phyloP scores from a whole-genome alignment of 2,888 invertebrate species.

The Xestoiulus laeticollis region DNA sequence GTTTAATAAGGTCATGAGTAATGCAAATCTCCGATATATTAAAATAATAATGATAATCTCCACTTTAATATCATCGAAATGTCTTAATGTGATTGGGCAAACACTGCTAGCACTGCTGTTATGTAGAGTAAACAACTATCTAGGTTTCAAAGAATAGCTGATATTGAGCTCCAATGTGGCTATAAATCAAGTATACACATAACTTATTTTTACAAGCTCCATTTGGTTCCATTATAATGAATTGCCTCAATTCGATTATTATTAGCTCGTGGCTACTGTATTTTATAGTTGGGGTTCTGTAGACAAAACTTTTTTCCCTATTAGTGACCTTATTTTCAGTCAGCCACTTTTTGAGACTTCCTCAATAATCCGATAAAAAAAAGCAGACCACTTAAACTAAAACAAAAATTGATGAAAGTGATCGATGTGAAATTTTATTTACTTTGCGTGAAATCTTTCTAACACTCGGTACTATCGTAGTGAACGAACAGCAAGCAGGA shows the following conservation, averaged over 20 bases:
- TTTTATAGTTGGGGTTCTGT: too few relatives aligned
- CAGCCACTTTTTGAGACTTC: neutral
- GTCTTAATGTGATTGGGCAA: too few relatives aligned
- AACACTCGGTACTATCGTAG: neutral
- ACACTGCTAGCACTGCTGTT: neutral
- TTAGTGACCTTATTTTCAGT: neutral
- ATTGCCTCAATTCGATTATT: too few relatives aligned
- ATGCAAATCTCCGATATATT: too few relatives aligned
- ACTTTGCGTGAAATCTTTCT: neutral
- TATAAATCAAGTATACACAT: too few relatives aligned
- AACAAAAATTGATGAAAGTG: neutral
- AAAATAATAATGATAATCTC: too few relatives aligned
- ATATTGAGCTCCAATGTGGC: too few relatives aligned
- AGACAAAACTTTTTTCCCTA: neutral
- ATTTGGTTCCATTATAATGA: neutral
- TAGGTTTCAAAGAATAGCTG: too few relatives aligned
- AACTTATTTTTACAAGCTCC: too few relatives aligned
- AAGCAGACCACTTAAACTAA: neutral
- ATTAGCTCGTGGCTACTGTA: too few relatives aligned
- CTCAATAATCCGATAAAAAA: neutral
- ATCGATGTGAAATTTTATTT: constrained; percentile 15
- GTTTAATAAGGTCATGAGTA: too few relatives aligned
- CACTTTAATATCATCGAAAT: too few relatives aligned
- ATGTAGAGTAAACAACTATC: neutral
- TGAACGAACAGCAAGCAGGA: neutral